These are phyloP conservation scores for Oscarella lobularis DNA, from an alignment of 37 sponge, comb jelly and placozoan species.

Conservation along the genomic window DNA sequence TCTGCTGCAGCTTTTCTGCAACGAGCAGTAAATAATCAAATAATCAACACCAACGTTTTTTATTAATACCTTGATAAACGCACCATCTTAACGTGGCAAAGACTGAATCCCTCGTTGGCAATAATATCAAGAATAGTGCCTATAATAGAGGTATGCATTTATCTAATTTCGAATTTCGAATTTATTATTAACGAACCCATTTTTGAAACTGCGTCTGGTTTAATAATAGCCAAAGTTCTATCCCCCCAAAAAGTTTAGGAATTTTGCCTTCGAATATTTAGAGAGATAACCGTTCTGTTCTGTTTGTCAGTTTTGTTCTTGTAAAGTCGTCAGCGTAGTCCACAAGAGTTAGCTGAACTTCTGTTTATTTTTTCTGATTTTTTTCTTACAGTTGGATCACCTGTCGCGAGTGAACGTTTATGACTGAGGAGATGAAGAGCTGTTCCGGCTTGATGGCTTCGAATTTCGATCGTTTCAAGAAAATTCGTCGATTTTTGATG, in stretches of 20 bases:
- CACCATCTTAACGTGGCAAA: conserved; percentile 72
- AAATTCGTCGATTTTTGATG: conserved; percentile 67
- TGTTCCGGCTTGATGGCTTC: conserved; percentile 16
- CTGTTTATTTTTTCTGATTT: neutral
- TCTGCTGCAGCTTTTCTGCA: conserved; percentile 48
- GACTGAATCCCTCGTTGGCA: conserved; percentile 29
- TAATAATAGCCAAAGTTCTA: conserved; percentile 66
- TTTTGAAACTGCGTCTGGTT: conserved; percentile 61
- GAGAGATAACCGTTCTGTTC: conserved; percentile 34
- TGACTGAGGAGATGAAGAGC: neutral
- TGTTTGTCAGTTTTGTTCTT: conserved; percentile 32
- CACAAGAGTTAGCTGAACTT: conserved; percentile 27
- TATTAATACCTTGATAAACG: conserved; percentile 30
- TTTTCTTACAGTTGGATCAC: neutral
- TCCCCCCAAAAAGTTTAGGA: neutral
- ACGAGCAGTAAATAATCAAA: neutral
- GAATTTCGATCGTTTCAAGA: conserved; percentile 61
- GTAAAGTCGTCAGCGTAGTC: conserved; percentile 90
- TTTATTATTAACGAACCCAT: conserved; percentile 22
- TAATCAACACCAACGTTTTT: no score
- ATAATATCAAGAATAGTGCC: conserved; percentile 38
- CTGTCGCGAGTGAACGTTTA: conserved; percentile 9
- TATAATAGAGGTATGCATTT: neutral
- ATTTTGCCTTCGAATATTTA: neutral
- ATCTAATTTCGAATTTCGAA: neutral